Conservation (phyloP, 2,888 invertebrate genomes). For the Drosophila trichaetosa region DNA sequence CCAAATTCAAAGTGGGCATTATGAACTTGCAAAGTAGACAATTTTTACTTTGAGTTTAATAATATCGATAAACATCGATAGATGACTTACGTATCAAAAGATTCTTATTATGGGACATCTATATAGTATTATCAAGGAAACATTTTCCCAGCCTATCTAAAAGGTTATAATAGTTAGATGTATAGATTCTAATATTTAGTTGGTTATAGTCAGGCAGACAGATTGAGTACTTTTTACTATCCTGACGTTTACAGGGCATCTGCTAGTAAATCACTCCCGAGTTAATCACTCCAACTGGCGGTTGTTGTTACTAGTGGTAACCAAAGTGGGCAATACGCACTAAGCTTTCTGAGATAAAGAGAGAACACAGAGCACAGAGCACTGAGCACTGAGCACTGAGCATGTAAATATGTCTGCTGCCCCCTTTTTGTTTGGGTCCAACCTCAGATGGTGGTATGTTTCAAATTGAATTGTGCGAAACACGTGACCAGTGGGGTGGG, state of each 20-base stretch:
- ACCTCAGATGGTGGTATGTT: slow-evolving; percentile 54
- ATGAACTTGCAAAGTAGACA: background rate
- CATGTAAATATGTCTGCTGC: slow-evolving; percentile 28
- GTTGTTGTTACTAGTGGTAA: slow-evolving; percentile 62
- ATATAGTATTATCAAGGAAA: background rate
- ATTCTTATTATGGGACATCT: background rate
- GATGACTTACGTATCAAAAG: background rate
- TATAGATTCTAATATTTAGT: rapidly evolving
- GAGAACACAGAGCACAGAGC: background rate
- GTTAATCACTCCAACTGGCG: background rate
- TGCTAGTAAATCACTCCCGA: background rate
- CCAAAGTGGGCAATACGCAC: slow-evolving; percentile 55
- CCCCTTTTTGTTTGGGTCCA: background rate
- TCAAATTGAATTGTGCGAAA: slow-evolving; percentile 77
- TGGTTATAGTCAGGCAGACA: background rate
- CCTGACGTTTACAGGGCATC: background rate
- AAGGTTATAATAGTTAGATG: background rate
- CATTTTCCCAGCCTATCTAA: background rate
- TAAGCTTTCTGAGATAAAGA: slow-evolving; percentile 9
- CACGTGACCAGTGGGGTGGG: slow-evolving; percentile 68
- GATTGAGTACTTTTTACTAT: background rate
- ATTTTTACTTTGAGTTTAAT: background rate
- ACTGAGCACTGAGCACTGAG: slow-evolving; percentile 21
- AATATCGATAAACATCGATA: background rate
- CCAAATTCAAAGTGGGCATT: background rate